Conservation (phyloP, 2,797 vertebrate species). For the Halcyon badia region DNA sequence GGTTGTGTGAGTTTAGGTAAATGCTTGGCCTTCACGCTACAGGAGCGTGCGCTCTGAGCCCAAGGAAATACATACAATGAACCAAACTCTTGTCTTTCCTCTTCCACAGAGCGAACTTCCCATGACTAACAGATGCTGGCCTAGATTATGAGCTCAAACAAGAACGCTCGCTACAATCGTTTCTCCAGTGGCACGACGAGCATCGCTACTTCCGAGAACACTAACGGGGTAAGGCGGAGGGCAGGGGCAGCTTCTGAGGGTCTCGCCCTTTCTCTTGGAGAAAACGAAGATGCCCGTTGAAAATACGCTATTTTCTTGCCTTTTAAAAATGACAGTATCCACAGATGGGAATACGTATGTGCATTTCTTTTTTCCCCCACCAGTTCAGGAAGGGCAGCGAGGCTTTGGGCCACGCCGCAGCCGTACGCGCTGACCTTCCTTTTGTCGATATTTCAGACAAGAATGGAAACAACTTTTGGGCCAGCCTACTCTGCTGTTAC, state of each 20-base stretch:
- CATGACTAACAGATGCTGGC: slow-evolving; percentile 66
- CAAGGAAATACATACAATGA: not conserved
- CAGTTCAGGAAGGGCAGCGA: not conserved
- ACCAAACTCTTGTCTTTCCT: not conserved
- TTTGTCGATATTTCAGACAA: slow-evolving; percentile 77
- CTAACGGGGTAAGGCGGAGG: slow-evolving; percentile 81
- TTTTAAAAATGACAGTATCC: not conserved
- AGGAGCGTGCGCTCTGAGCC: not conserved
- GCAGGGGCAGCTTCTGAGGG: not conserved
- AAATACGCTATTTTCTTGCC: accelerated
- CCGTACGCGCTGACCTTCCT: not conserved
- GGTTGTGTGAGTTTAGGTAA: not conserved
- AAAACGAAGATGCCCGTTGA: not conserved
- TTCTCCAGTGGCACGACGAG: slow-evolving; percentile 81
- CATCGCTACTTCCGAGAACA: slow-evolving; percentile 78
- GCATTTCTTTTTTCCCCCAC: not conserved
- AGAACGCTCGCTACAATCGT: slow-evolving; percentile 81
- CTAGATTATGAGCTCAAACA: slow-evolving; percentile 88
- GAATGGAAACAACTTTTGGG: slow-evolving; percentile 90
- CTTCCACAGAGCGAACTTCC: slow-evolving; percentile 78
- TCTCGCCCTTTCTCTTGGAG: not conserved
- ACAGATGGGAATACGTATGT: not conserved
- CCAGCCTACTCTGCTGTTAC: slow-evolving; percentile 86
- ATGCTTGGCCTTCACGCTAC: not conserved
- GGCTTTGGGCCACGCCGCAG: not conserved